Evolutionary conservation across 2,888 invertebrate species (phyloP).

Genomic region (Dasypogon diadema): DNA sequence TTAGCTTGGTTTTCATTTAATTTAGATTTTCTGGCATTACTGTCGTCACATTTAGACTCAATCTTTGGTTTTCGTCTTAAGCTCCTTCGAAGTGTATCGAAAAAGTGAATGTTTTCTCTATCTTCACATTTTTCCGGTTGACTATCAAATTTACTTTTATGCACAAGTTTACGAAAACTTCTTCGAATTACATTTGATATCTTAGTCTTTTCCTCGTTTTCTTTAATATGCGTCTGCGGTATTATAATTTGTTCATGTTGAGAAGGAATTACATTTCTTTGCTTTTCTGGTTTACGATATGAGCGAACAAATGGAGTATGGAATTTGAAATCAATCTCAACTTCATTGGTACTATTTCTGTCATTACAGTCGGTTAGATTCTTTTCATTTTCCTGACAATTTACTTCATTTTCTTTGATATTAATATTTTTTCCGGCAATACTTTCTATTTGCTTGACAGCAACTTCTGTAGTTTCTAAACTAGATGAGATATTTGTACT

Average conservation of each 20-base stretch:
- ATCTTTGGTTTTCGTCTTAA: conserved; percentile 62
- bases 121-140: conserved; percentile 10
- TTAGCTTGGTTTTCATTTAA: neutral
- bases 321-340: conserved; percentile 62
- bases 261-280: conserved; percentile 55
- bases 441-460: conserved; percentile 52
- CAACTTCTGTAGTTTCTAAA: neutral
- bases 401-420: too few species aligned
- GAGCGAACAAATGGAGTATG: conserved; percentile 66
- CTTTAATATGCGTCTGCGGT: conserved; percentile 55
- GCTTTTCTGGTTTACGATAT: conserved; percentile 60
- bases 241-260: conserved; percentile 57
- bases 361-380: conserved; percentile 45
- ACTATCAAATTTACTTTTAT: conserved; percentile 57
- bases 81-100: conserved; percentile 64
- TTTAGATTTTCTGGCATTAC: neutral
- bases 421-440: conserved; percentile 57
- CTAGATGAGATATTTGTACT: neutral
- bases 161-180: conserved; percentile 65
- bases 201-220: conserved; percentile 58
- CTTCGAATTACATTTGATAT: conserved; percentile 61
- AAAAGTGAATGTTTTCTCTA: conserved; percentile 56
- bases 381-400: neutral
- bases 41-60: conserved; percentile 23
- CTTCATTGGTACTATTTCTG: conserved; percentile 50